These are phyloP conservation scores for Ictidomys tridecemlineatus DNA, from an alignment of 2,113 vertebrate genomes.

Conservation along the genomic window DNA sequence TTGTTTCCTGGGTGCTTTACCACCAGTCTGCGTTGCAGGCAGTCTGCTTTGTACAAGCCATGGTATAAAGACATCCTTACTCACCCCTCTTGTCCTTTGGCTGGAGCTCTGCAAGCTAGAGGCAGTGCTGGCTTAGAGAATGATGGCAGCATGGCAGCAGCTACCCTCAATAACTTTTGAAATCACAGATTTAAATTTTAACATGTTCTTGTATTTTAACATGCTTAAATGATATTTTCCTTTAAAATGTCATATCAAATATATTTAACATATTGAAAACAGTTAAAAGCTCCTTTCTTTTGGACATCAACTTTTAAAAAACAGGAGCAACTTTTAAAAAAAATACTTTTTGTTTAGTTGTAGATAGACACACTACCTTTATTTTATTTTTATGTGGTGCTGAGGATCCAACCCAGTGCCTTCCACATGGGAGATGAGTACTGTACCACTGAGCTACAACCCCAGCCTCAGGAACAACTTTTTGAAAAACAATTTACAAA, in stretches of 20 bases:
- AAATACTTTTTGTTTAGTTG: too few species aligned
- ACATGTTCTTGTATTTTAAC: constrained; percentile 14
- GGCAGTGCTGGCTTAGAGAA: not conserved
- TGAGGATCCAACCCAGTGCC: too few species aligned
- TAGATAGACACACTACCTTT: too few species aligned
- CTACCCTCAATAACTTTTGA: not conserved
- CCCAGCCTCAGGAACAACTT: not conserved
- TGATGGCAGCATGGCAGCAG: not conserved
- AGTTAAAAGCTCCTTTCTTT: constrained; percentile 14
- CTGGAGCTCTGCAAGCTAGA: too few species aligned
- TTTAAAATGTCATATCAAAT: constrained; percentile 22
- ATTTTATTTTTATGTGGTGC: too few species aligned
- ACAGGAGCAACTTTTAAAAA: not conserved
- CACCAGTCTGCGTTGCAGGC: too few species aligned
- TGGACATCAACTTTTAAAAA: constrained; percentile 45
- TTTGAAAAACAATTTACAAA: constrained; percentile 41
- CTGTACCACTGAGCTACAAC: too few species aligned
- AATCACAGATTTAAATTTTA: constrained; percentile 25
- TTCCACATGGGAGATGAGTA: too few species aligned
- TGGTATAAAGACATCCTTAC: too few species aligned
- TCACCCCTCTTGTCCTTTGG: too few species aligned
- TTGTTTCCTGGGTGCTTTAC: too few species aligned
- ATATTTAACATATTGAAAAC: constrained; percentile 45
- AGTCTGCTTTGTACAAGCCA: too few species aligned
- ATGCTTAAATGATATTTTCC: constrained; percentile 23